Percentiles rank a stretch among this genome's conserved stretches.
phyloP scores from a whole-genome alignment of 2,113 vertebrate genomes.

The Tyto alba region DNA sequence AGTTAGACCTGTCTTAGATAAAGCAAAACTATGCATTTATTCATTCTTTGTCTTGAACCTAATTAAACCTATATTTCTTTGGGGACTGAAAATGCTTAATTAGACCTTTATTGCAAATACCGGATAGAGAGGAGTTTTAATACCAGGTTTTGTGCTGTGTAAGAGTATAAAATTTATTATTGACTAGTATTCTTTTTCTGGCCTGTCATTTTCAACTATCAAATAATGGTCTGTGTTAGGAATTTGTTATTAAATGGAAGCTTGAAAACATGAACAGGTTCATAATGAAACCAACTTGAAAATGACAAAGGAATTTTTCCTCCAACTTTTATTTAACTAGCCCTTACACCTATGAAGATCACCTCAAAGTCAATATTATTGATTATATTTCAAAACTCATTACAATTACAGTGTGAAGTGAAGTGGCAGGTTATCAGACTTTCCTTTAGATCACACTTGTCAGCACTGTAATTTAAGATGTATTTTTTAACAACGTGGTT shows the following conservation, averaged over 20 bases:
- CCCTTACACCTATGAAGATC: neutral
- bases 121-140: neutral
- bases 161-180: neutral
- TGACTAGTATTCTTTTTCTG: neutral
- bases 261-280: neutral
- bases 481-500: neutral
- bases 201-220: neutral
- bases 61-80: neutral
- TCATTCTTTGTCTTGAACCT: neutral
- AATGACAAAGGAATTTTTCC: neutral
- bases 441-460: constrained; percentile 32
- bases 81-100: neutral
- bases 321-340: constrained; percentile 1
- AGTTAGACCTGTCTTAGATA: neutral
- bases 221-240: neutral
- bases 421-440: constrained; percentile 11
- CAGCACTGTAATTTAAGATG: neutral
- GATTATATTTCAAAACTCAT: constrained; percentile 36
- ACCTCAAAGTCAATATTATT: neutral
- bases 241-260: neutral
- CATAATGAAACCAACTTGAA: neutral
- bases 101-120: neutral
- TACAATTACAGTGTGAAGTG: neutral
- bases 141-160: neutral
- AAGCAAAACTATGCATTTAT: neutral